Evolutionary conservation across 1,140 invertebrate genomes (phyloP).

Genomic region (Drosophila simulans): DNA sequence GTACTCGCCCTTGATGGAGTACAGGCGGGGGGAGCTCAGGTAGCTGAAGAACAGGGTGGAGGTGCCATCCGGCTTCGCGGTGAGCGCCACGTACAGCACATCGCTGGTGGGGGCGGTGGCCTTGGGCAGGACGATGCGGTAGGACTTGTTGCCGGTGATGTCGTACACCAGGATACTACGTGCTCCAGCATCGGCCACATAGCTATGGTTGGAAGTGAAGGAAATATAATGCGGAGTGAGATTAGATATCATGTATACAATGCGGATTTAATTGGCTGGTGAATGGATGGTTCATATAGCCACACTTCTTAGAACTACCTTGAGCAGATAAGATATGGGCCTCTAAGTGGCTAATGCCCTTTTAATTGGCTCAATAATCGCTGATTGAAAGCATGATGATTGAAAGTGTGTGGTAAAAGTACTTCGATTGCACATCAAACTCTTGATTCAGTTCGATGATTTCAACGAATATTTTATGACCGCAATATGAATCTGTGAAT

Average conservation of each 20-base stretch:
- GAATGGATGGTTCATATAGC: neutral
- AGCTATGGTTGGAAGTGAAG: constrained; percentile 56
- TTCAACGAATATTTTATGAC: too few species aligned
- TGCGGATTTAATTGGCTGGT: neutral
- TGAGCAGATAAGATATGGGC: neutral
- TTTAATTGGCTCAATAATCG: neutral
- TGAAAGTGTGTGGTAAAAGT: too few species aligned
- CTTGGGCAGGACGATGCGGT: constrained; percentile 86
- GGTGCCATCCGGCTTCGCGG: constrained; percentile 85
- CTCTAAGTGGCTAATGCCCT: neutral
- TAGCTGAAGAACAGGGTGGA: constrained; percentile 87
- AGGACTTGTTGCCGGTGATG: constrained; percentile 85
- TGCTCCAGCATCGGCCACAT: constrained; percentile 87
- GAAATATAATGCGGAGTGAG: neutral
- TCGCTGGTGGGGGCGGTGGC: constrained; percentile 85
- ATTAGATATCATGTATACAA: neutral
- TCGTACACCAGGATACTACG: constrained; percentile 87
- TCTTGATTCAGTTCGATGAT: too few species aligned
- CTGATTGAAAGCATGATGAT: neutral
- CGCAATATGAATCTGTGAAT: too few species aligned
- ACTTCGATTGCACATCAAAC: too few species aligned
- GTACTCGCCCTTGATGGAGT: constrained; percentile 86
- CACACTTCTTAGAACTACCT: neutral
- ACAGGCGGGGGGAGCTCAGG: constrained; percentile 86
- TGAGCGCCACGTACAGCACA: constrained; percentile 86